Percentiles rank a stretch among this genome's conserved stretches.
phyloP scores from a whole-genome alignment of 2,113 vertebrate genomes.

The Semnopithecus entellus region DNA sequence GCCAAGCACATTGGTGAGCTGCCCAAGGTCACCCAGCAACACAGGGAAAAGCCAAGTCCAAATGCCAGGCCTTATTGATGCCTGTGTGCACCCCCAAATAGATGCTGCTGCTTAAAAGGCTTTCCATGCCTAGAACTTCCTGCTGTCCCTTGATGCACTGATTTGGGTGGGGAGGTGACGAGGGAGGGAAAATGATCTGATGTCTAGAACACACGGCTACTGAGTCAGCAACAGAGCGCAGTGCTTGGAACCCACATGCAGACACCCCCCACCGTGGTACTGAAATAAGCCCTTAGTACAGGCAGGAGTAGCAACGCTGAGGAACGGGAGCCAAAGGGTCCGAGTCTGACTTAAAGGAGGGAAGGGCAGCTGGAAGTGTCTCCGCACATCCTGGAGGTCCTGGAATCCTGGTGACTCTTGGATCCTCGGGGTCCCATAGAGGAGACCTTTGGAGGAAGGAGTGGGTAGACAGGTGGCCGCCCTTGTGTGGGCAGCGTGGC shows the following conservation, averaged over 20 bases:
- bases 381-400: neutral
- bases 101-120: accelerated
- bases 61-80: accelerated
- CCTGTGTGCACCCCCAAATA: accelerated
- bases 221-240: neutral
- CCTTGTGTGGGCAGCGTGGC: neutral
- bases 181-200: neutral
- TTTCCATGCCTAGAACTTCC: neutral
- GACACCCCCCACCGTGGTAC: accelerated
- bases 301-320: accelerated
- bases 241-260: too few relatives aligned
- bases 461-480: neutral
- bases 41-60: accelerated
- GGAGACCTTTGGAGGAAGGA: accelerated
- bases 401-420: neutral
- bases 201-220: accelerated
- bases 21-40: accelerated
- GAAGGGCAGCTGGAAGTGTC: neutral
- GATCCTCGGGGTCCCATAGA: neutral
- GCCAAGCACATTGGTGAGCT: accelerated
- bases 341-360: neutral
- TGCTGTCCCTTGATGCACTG: neutral
- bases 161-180: too few relatives aligned
- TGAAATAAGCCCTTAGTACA: accelerated
- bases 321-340: neutral